phyloP scores from a whole-genome alignment of 2,888 invertebrate species.

The Pseudanteris insignis region DNA sequence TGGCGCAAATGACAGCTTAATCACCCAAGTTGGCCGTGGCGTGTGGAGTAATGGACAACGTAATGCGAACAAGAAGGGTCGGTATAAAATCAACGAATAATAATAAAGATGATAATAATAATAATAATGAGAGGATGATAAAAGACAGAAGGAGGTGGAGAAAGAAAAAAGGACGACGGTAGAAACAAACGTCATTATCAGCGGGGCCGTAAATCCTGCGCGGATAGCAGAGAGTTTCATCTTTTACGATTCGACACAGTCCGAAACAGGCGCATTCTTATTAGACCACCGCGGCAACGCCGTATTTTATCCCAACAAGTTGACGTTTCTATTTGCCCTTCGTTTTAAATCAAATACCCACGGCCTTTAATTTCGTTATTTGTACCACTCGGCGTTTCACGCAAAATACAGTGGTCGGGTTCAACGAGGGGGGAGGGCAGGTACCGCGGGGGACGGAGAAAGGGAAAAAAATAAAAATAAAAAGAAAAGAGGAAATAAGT shows the following conservation, averaged over 20 bases:
- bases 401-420: slow-evolving; percentile 22
- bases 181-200: slow-evolving; percentile 39
- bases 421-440: not conserved
- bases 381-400: slow-evolving; percentile 22
- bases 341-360: slow-evolving; percentile 34
- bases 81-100: too few species aligned
- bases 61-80: too few species aligned
- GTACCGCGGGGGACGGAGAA: too few species aligned
- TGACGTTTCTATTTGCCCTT: slow-evolving; percentile 36
- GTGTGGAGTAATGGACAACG: too few species aligned
- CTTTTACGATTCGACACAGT: slow-evolving; percentile 38
- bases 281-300: slow-evolving; percentile 29
- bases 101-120: too few species aligned
- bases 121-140: too few species aligned
- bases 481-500: too few species aligned
- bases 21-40: too few species aligned
- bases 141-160: too few species aligned
- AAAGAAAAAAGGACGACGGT: too few species aligned
- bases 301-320: slow-evolving; percentile 29
- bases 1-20: too few species aligned
- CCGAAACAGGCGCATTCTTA: slow-evolving; percentile 31
- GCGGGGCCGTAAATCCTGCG: slow-evolving; percentile 27
- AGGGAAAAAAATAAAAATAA: not conserved
- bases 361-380: slow-evolving; percentile 39
- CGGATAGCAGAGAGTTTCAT: slow-evolving; percentile 25